Evolutionary conservation across 2,888 invertebrate genomes (phyloP).

Genomic region (Luperina nickerlii): DNA sequence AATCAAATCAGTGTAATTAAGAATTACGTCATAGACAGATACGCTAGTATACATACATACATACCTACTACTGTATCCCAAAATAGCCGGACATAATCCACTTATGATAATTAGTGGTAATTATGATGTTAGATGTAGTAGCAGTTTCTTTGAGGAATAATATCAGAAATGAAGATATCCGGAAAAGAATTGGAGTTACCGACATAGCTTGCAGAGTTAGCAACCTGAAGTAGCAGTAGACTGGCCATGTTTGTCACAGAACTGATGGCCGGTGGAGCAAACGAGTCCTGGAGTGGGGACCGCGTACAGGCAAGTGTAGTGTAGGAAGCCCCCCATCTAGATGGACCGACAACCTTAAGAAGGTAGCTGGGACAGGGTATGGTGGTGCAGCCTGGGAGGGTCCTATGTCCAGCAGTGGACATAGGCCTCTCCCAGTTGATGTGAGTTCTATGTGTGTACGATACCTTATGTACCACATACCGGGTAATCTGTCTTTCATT

Average conservation of each 20-base stretch:
- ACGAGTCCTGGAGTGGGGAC: neutral
- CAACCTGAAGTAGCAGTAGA: too few relatives aligned
- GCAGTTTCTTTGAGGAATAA: neutral
- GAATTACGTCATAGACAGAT: slow-evolving; percentile 7
- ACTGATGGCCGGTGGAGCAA: neutral
- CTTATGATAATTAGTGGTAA: slow-evolving; percentile 3
- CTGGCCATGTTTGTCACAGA: neutral
- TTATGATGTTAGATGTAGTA: neutral
- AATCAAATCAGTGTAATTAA: slow-evolving; percentile 35
- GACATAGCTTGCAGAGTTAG: neutral
- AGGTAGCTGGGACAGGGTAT: too few relatives aligned
- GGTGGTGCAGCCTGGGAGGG: neutral
- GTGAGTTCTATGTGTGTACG: too few relatives aligned
- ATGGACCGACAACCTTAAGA: neutral
- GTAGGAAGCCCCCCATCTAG: neutral
- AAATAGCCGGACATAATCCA: slow-evolving; percentile 24
- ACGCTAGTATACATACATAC: neutral
- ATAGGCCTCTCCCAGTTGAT: too few relatives aligned
- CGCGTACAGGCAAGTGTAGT: neutral
- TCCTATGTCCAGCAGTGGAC: neutral
- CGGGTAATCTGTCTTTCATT: too few relatives aligned
- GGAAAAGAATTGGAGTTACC: too few relatives aligned
- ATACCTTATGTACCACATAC: too few relatives aligned
- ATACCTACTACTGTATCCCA: neutral
- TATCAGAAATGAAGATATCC: neutral